Base-by-base conservation (phyloP, 2,888 invertebrate genomes). In the Sceliomorpha sp. region DNA sequence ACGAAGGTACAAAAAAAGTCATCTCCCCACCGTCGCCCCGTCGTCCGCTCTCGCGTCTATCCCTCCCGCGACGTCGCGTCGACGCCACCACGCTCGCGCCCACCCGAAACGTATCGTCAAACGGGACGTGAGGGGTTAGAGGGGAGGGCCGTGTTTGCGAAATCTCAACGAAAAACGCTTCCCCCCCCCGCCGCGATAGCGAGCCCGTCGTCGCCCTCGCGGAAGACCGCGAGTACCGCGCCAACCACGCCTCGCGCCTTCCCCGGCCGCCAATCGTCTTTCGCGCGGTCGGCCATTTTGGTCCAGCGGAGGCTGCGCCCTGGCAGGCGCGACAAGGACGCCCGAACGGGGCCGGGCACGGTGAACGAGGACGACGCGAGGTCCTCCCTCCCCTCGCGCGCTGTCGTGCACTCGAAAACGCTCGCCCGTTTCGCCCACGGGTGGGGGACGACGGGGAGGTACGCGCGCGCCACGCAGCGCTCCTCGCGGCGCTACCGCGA, bases 231-330 rank as follows among this genome's bases (percentile, higher is more conserved):
- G 29, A 7, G 15, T 7, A 27, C 7, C 14, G 31, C 8, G 13
- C 20, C 29, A 7, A 14, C 5, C 24, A 26, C 17, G 7, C 48
- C 51, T 14, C 15, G 29, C 51, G 34, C 37, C n/a, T 29, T 24
- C 17, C 27, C 1, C 37, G 27, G 2, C 39, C 37, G 12, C 69
- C 69, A 64, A 70, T 64, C 24, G 12, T 4, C 8, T 0, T 0
- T 0, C 32, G 6, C 14, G 17, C 6, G 3, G 50, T 53, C 69
- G 69, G 69, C 69, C 69, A 70, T 70, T 70, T 70, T 70, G 69
- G 69, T 70, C 69, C 69, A 70, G 58, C 69, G 69, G 69, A 70
- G 69, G 69, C 69, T 70, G 69, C 67, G 69, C 68, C 34, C 31
- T 48, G 42, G 3, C 26, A 14, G 2, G 44, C 20, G 20, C 2